These are phyloP conservation scores for Bovichtus variegatus DNA, from an alignment of 2,797 vertebrate species.

Conservation along the genomic window DNA sequence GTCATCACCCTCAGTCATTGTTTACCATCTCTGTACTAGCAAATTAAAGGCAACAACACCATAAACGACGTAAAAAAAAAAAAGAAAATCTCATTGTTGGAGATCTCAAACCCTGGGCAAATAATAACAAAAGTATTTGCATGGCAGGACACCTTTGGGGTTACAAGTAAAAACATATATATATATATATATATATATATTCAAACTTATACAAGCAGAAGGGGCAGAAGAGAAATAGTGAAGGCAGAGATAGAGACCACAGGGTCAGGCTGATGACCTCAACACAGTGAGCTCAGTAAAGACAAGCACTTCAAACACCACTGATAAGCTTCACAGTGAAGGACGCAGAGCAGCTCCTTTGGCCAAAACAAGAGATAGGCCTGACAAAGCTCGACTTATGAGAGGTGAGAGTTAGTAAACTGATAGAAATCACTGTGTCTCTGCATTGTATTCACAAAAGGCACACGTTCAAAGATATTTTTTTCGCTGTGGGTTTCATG, in stretches of 20 bases:
- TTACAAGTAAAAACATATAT: background rate
- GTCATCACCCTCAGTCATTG: background rate
- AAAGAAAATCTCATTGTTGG: background rate
- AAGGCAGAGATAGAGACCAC: conserved; percentile 19
- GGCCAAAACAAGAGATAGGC: conserved; percentile 63
- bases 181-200: too few relatives aligned
- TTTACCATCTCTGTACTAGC: background rate
- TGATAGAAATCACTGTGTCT: conserved; percentile 31
- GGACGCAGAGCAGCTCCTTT: conserved; percentile 56
- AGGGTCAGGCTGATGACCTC: conserved; percentile 58
- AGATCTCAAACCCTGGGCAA: background rate
- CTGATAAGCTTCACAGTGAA: conserved; percentile 73
- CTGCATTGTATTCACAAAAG: conserved; percentile 48
- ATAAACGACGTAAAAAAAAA: background rate
- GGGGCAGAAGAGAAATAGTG: background rate
- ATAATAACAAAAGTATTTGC: background rate
- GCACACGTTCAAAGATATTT: conserved; percentile 5
- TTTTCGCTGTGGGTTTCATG: background rate
- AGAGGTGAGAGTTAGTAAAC: conserved; percentile 15
- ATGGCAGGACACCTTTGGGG: background rate
- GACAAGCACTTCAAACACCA: conserved; percentile 71
- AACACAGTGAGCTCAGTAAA: conserved; percentile 68
- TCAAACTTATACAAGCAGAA: background rate
- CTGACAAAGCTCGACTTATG: conserved; percentile 41
- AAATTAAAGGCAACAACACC: background rate